These are phyloP conservation scores for Apogon hyalosoma DNA, from an alignment of 2,797 vertebrate species.

Conservation along the genomic window DNA sequence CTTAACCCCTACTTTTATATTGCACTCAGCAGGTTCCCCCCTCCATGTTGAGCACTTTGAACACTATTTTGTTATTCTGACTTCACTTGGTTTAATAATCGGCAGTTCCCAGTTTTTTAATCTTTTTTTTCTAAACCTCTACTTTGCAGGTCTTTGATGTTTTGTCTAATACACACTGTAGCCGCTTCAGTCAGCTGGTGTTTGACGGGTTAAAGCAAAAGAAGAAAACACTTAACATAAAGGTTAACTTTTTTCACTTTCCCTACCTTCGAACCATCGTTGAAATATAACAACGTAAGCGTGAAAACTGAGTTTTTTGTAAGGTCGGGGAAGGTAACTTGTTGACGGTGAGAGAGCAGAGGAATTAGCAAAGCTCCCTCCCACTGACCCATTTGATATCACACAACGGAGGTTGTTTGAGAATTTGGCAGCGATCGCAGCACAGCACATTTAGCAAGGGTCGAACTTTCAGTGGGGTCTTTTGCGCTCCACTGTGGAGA, in stretches of 20 bases:
- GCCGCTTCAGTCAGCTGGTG: slow-evolving; percentile 39
- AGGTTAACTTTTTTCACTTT: slow-evolving; percentile 33
- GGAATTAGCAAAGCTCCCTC: slow-evolving; percentile 76
- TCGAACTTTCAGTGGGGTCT: slow-evolving; percentile 89
- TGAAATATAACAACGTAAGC: slow-evolving; percentile 28
- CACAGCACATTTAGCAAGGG: slow-evolving; percentile 88
- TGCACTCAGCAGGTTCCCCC: slow-evolving; percentile 86
- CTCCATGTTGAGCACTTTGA: slow-evolving; percentile 88
- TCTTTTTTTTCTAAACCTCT: slow-evolving; percentile 38
- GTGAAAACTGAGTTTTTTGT: slow-evolving; percentile 80
- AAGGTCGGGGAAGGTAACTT: slow-evolving; percentile 88
- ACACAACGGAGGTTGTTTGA: slow-evolving; percentile 89
- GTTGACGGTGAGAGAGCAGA: slow-evolving; percentile 85
- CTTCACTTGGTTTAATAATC: slow-evolving; percentile 86
- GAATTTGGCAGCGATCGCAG: slow-evolving; percentile 90
- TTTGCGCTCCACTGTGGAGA: slow-evolving; percentile 88
- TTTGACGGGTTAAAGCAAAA: slow-evolving; percentile 45
- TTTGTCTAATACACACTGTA: slow-evolving; percentile 50
- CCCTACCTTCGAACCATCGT: not conserved
- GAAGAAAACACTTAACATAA: slow-evolving; percentile 35
- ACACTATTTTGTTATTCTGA: slow-evolving; percentile 89
- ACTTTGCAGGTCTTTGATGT: slow-evolving; percentile 69
- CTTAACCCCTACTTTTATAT: slow-evolving; percentile 91
- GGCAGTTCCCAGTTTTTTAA: slow-evolving; percentile 63
- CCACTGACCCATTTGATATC: slow-evolving; percentile 86